phyloP scores from a whole-genome alignment of 2,888 invertebrate species.

The Creontiades dilutus region DNA sequence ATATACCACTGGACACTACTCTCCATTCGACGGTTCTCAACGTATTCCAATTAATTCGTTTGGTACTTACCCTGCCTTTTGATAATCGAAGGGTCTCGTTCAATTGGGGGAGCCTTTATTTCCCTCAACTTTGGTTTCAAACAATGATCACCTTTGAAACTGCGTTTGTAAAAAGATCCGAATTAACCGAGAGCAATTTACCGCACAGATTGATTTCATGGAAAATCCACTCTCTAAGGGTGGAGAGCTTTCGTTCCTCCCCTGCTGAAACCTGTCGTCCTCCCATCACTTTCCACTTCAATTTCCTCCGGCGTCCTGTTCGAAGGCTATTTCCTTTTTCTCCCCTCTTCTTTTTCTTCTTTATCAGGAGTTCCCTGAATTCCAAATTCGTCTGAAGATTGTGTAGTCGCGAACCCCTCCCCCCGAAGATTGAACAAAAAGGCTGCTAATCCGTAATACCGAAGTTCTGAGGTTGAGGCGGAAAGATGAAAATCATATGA shows the following conservation, averaged over 20 bases:
- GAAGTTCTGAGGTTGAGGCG: background rate
- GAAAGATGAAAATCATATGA: background rate
- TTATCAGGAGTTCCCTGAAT: background rate
- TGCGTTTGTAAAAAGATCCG: background rate
- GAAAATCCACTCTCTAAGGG: background rate
- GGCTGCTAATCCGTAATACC: background rate
- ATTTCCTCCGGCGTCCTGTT: background rate
- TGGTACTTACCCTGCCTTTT: no score
- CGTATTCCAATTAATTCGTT: no score
- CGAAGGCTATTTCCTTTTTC: background rate
- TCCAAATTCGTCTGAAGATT: background rate
- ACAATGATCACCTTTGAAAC: background rate
- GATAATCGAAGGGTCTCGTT: no score
- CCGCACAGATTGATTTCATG: background rate
- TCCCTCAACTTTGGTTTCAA: no score
- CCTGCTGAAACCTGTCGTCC: conserved; percentile 9
- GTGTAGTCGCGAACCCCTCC: background rate
- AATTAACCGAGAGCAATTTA: background rate
- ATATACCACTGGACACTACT: no score
- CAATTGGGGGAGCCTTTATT: no score
- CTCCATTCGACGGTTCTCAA: no score
- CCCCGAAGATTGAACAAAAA: background rate
- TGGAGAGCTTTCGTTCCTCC: background rate
- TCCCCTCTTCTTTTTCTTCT: background rate
- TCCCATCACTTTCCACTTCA: background rate